Conservation (phyloP, 2,888 invertebrate species). For the Drosophila diplacantha region DNA sequence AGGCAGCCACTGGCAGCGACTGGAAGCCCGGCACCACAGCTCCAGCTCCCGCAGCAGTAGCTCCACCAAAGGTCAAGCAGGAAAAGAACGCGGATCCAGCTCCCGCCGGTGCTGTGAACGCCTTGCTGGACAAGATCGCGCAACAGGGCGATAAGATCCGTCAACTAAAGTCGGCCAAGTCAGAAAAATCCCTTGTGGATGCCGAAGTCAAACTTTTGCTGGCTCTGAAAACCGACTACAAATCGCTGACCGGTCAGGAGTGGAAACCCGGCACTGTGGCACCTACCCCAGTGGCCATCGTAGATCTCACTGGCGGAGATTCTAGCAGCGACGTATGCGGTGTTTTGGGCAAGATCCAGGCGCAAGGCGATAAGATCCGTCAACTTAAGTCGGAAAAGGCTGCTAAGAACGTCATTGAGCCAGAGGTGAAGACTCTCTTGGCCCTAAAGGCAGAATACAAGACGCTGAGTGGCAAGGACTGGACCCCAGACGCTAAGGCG, state of each 20-base stretch:
- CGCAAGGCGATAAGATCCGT: constrained; percentile 81
- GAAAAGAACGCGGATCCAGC: constrained; percentile 70
- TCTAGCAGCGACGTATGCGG: constrained; percentile 43
- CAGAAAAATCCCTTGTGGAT: constrained; percentile 81
- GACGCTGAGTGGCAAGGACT: constrained; percentile 78
- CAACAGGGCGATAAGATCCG: constrained; percentile 86
- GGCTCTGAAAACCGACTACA: constrained; percentile 86
- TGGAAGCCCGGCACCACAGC: constrained; percentile 78
- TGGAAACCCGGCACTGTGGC: constrained; percentile 79
- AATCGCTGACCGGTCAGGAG: constrained; percentile 81
- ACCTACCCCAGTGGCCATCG: constrained; percentile 37
- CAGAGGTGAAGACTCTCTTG: constrained; percentile 79
- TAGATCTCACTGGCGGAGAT: constrained; percentile 63
- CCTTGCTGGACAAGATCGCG: constrained; percentile 76
- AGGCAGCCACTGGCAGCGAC: constrained; percentile 82
- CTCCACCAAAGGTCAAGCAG: constrained; percentile 49
- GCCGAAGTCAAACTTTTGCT: constrained; percentile 82
- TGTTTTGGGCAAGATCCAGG: constrained; percentile 78
- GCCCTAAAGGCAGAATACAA: constrained; percentile 82
- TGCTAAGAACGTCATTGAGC: constrained; percentile 79
- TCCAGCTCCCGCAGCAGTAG: constrained; percentile 29
- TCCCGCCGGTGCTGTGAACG: constrained; percentile 48
- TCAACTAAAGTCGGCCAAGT: constrained; percentile 83
- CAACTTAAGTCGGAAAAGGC: constrained; percentile 80
- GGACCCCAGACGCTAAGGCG: constrained; percentile 74